Conservation (phyloP, 1,140 invertebrate genomes). For the Agrilus planipennis region DNA sequence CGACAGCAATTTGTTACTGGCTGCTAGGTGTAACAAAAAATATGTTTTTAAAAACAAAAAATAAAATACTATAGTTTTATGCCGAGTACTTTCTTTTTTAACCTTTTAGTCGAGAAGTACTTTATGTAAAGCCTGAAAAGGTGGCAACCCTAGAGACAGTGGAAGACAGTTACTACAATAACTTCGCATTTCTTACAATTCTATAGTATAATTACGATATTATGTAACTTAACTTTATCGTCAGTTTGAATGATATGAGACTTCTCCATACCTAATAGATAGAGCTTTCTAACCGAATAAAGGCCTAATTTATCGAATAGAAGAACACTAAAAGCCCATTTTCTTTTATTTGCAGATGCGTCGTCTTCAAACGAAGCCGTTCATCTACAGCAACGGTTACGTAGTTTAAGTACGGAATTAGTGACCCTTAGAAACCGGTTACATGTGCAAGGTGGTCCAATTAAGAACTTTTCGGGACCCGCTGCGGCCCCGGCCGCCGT, state of each 20-base stretch:
- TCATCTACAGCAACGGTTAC: conserved; percentile 76
- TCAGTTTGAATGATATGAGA: no score
- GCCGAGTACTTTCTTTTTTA: no score
- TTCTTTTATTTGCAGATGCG: conserved; percentile 57
- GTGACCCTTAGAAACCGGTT: conserved; percentile 77
- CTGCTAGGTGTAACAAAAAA: no score
- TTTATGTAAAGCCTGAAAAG: no score
- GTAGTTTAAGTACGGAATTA: conserved; percentile 78
- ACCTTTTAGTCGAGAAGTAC: no score
- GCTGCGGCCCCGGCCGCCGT: conserved; percentile 23
- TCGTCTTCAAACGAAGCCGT: conserved; percentile 86
- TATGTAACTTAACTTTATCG: not conserved
- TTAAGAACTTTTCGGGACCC: conserved; percentile 20
- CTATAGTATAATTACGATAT: not conserved
- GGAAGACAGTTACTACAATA: not conserved
- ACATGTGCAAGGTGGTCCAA: conserved; percentile 51
- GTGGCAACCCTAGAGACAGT: no score
- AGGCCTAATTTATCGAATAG: not conserved
- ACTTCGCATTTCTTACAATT: not conserved
- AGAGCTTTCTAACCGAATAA: not conserved
- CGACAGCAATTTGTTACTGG: no score
- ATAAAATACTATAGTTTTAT: no score
- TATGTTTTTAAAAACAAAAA: no score
- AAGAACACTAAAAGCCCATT: no score
- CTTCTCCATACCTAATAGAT: not conserved